A percentile compares a stretch with the other conserved stretches of the same genome.
Conservation (phyloP, 1,140 invertebrate species). For the Achroia grisella region DNA sequence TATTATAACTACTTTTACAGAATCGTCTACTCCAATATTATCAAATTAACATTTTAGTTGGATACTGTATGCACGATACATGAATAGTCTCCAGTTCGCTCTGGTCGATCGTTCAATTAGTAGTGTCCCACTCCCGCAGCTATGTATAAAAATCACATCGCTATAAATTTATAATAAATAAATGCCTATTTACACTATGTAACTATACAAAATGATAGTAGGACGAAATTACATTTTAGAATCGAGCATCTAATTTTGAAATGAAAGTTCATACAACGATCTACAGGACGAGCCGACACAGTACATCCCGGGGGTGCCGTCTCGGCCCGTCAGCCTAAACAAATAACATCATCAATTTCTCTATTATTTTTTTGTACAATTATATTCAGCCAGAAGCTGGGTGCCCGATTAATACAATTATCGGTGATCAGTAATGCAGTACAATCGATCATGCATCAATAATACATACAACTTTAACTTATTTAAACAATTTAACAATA, state of each 20-base stretch:
- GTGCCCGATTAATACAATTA: conserved; percentile 59
- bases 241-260: conserved; percentile 64
- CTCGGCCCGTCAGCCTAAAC: conserved; percentile 33
- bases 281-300: conserved; percentile 29
- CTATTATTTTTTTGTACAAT: conserved; percentile 68
- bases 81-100: conserved; percentile 45
- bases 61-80: conserved; percentile 44
- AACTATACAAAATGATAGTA: conserved; percentile 72
- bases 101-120: conserved; percentile 38
- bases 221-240: conserved; percentile 63
- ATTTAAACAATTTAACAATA: conserved; percentile 72
- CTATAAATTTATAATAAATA: conserved; percentile 74
- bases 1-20: conserved; percentile 66
- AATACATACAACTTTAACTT: conserved; percentile 70
- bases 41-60: conserved; percentile 49
- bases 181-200: conserved; percentile 74
- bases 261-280: conserved; percentile 51
- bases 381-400: conserved; percentile 60
- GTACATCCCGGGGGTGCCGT: conserved; percentile 19
- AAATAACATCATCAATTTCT: conserved; percentile 53
- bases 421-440: conserved; percentile 60
- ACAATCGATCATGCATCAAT: conserved; percentile 61
- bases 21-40: conserved; percentile 68
- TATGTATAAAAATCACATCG: conserved; percentile 69
- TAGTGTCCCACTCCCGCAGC: conserved; percentile 56